Percentiles rank a stretch among this genome's conserved stretches.
phyloP scores from a whole-genome alignment of 1,140 invertebrate genomes.

The Drosophila fuyamai region DNA sequence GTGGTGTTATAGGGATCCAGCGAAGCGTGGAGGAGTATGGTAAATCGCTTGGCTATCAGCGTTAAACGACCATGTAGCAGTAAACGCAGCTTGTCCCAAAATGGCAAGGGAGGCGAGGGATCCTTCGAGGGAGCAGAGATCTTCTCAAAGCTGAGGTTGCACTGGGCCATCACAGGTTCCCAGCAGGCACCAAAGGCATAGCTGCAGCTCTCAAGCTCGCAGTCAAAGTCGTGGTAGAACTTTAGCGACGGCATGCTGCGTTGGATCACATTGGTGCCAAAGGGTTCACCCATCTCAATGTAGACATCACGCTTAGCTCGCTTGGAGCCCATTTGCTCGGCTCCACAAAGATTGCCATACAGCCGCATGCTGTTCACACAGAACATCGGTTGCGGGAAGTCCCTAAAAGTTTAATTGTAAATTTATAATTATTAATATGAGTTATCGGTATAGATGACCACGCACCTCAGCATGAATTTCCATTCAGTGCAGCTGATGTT shows the following conservation, averaged over 20 bases:
- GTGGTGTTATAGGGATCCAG: slow-evolving; percentile 99
- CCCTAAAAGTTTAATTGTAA: slow-evolving; percentile 85
- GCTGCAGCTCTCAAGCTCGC: slow-evolving; percentile 94
- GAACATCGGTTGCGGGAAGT: slow-evolving; percentile 97
- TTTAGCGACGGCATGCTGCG: slow-evolving; percentile 97
- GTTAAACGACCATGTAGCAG: slow-evolving; percentile 97
- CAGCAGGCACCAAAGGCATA: slow-evolving; percentile 99
- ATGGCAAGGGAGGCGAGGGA: slow-evolving; percentile 96
- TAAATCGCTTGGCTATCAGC: slow-evolving; percentile 93
- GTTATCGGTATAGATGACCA: neutral
- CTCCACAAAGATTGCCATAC: slow-evolving; percentile 95
- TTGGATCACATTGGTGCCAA: slow-evolving; percentile 90
- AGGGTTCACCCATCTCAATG: slow-evolving; percentile 91
- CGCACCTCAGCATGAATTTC: slow-evolving; percentile 90
- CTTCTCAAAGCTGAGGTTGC: slow-evolving; percentile 95
- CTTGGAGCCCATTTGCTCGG: slow-evolving; percentile 93
- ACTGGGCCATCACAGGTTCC: slow-evolving; percentile 98
- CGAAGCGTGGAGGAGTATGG: slow-evolving; percentile 96
- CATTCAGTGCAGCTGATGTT: slow-evolving; percentile 92
- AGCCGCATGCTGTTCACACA: slow-evolving; percentile 93
- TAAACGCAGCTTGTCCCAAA: slow-evolving; percentile 98
- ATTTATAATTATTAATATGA: neutral
- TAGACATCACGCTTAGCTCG: slow-evolving; percentile 90
- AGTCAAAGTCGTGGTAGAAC: slow-evolving; percentile 99
- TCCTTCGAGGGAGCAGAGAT: slow-evolving; percentile 94